These are phyloP conservation scores for Thalpophila matura DNA, from an alignment of 2,888 invertebrate species.

Conservation along the genomic window DNA sequence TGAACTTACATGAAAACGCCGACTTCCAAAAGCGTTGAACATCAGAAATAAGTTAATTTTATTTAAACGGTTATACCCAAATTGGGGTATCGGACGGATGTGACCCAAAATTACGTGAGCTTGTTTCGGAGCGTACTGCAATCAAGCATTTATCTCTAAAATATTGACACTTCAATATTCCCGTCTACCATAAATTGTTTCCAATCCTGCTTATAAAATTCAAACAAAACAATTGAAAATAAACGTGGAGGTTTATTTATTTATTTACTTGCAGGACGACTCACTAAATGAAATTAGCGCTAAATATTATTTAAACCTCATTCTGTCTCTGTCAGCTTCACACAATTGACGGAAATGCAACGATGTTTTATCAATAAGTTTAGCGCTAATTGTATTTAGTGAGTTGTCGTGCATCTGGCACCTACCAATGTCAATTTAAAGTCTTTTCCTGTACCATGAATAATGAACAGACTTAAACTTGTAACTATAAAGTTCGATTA, in stretches of 20 bases:
- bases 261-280: too few species aligned
- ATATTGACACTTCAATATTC: slow-evolving; percentile 20
- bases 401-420: too few species aligned
- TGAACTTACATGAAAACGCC: slow-evolving; percentile 5
- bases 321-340: too few species aligned
- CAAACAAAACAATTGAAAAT: background rate
- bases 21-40: background rate
- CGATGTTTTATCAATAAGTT: too few species aligned
- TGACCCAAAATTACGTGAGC: slow-evolving; percentile 11
- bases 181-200: background rate
- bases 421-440: background rate
- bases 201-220: background rate
- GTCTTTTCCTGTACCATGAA: slow-evolving; percentile 21
- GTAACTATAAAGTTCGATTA: slow-evolving; percentile 64
- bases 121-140: slow-evolving; percentile 1
- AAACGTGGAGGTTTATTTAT: too few species aligned
- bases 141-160: slow-evolving; percentile 21
- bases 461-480: slow-evolving; percentile 31
- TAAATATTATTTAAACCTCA: too few species aligned
- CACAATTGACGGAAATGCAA: too few species aligned
- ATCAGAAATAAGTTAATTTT: slow-evolving; percentile 34
- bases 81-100: slow-evolving; percentile 11
- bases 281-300: too few species aligned
- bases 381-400: too few species aligned
- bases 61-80: slow-evolving; percentile 25